Evolutionary conservation across 1,140 invertebrate species (phyloP).

Genomic region (Limonius californicus): DNA sequence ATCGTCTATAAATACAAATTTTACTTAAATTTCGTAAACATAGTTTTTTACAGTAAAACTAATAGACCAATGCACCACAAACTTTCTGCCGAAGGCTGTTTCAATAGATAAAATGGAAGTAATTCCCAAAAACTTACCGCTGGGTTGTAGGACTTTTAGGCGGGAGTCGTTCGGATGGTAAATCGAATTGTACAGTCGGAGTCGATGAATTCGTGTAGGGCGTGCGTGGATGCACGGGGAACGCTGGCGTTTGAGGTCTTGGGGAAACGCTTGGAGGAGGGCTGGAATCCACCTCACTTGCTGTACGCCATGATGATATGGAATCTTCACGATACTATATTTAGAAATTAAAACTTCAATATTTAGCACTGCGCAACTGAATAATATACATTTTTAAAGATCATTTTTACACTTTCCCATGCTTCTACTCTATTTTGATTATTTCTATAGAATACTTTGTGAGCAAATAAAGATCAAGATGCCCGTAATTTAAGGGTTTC

Average conservation of each 20-base stretch:
- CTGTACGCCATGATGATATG: slow-evolving; percentile 58
- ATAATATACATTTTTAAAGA: no score
- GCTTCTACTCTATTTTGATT: no score
- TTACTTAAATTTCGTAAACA: slow-evolving; percentile 15
- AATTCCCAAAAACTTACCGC: slow-evolving; percentile 59
- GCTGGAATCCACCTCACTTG: slow-evolving; percentile 54
- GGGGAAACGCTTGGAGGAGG: slow-evolving; percentile 49
- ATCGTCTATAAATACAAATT: slow-evolving; percentile 38
- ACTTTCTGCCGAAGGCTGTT: no score
- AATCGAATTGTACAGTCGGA: slow-evolving; percentile 56
- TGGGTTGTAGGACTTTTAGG: slow-evolving; percentile 70
- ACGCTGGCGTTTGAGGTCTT: slow-evolving; percentile 83
- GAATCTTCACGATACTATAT: slow-evolving; percentile 61
- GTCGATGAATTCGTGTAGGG: slow-evolving; percentile 67
- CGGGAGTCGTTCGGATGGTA: slow-evolving; percentile 57
- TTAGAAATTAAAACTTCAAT: background rate
- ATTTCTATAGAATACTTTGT: no score
- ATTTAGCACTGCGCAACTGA: no score
- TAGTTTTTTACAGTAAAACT: no score
- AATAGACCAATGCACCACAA: no score
- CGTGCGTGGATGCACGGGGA: slow-evolving; percentile 83
- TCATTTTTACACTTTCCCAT: no score
- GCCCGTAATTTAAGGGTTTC: no score
- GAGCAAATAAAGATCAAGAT: no score
- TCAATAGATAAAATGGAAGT: no score